phyloP scores from a whole-genome alignment of 2,888 invertebrate species.

The Pyrrhosoma nymphula region DNA sequence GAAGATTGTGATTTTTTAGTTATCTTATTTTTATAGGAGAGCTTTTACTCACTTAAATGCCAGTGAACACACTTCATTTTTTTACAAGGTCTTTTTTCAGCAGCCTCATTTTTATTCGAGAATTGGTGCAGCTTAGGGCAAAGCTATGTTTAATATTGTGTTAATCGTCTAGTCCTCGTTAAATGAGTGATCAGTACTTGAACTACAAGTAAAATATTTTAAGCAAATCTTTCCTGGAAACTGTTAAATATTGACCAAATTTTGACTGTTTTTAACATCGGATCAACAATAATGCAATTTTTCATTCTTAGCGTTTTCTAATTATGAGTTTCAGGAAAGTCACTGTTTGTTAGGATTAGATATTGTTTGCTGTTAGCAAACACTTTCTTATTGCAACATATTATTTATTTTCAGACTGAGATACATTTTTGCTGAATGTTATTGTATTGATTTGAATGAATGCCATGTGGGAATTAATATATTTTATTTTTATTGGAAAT shows the following conservation, averaged over 20 bases:
- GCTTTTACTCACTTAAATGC: neutral
- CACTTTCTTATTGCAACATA: neutral
- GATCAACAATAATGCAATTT: neutral
- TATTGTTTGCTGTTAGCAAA: neutral
- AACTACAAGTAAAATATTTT: neutral
- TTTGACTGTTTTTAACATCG: neutral
- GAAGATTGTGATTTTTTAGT: neutral
- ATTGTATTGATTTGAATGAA: neutral
- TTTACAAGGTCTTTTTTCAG: neutral
- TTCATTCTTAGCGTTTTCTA: neutral
- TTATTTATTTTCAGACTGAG: conserved; percentile 19
- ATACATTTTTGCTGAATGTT: neutral
- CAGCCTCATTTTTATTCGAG: neutral
- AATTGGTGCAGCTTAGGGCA: neutral
- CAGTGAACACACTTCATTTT: neutral
- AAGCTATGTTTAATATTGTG: neutral
- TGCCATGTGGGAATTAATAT: neutral
- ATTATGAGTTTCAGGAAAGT: neutral
- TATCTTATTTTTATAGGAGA: neutral
- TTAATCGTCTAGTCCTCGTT: neutral
- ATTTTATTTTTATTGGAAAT: neutral
- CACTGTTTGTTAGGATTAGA: neutral
- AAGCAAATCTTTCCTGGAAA: neutral
- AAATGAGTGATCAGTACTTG: neutral
- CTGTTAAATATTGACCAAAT: too few species aligned